Conservation (phyloP, 2,888 invertebrate genomes). For the Euplagia quadripunctaria region DNA sequence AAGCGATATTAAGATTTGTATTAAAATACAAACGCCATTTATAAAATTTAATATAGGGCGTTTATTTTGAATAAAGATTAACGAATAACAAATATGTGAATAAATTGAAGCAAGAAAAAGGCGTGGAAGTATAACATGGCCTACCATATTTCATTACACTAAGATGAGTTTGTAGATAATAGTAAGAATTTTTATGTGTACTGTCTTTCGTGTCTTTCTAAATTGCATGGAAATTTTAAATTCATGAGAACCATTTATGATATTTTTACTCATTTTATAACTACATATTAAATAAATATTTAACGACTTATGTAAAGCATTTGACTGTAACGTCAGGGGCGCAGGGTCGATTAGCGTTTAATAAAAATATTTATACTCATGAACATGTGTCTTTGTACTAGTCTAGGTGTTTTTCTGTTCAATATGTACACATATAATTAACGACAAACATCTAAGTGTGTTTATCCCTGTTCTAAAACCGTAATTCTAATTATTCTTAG, state of each 20-base stretch:
- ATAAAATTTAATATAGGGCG: slow-evolving; percentile 29
- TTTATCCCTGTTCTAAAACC: too few relatives aligned
- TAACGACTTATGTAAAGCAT: neutral
- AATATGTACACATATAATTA: too few relatives aligned
- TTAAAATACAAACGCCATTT: slow-evolving; percentile 18
- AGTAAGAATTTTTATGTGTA: neutral
- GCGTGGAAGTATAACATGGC: slow-evolving; percentile 30
- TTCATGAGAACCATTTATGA: neutral
- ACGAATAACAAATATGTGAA: slow-evolving; percentile 30
- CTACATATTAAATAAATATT: neutral
- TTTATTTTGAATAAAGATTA: slow-evolving; percentile 19
- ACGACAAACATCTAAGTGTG: too few relatives aligned
- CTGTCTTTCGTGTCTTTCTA: neutral
- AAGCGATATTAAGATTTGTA: slow-evolving; percentile 25
- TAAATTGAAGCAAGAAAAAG: slow-evolving; percentile 42
- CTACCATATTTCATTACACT: slow-evolving; percentile 15
- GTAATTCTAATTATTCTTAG: too few relatives aligned
- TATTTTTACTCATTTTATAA: neutral
- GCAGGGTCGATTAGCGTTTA: neutral
- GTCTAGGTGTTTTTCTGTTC: too few relatives aligned
- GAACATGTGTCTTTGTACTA: too few relatives aligned
- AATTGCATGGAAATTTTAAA: neutral
- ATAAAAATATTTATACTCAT: too few relatives aligned
- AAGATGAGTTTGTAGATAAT: neutral
- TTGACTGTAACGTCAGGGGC: neutral